Conservation (phyloP, 1,140 invertebrate genomes). For the Berghia stephanieae region DNA sequence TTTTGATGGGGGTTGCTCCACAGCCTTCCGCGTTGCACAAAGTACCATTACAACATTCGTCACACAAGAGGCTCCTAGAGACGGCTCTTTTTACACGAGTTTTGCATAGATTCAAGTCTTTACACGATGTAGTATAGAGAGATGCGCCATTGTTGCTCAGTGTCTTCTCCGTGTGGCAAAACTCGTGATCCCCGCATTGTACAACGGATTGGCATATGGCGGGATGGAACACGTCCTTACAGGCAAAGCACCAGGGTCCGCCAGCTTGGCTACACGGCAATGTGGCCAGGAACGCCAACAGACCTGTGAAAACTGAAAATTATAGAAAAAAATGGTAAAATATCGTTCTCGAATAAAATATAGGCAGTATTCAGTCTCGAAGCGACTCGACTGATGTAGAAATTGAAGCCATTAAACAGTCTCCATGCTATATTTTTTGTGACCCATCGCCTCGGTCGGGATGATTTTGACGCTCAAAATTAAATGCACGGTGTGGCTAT, state of each 20-base stretch:
- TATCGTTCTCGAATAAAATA: too few relatives aligned
- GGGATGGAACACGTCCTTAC: background rate
- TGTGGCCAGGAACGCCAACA: too few relatives aligned
- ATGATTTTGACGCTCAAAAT: too few relatives aligned
- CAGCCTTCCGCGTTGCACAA: background rate
- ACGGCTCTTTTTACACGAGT: background rate
- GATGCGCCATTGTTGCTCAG: background rate
- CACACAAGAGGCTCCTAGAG: background rate
- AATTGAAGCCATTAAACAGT: too few relatives aligned
- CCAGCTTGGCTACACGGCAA: too few relatives aligned
- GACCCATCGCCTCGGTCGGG: too few relatives aligned
- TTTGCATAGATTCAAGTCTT: background rate
- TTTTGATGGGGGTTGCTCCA: background rate
- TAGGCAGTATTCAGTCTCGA: too few relatives aligned
- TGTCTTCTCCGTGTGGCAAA: background rate
- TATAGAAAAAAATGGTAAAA: too few relatives aligned
- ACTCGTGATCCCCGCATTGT: slow-evolving; percentile 2
- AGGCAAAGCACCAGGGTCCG: background rate
- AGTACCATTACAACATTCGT: background rate
- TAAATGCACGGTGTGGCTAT: too few relatives aligned
- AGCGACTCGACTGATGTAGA: too few relatives aligned
- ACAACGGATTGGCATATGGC: background rate
- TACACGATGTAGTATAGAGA: background rate
- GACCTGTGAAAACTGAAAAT: too few relatives aligned
- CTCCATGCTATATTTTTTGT: too few relatives aligned